Percentiles rank a stretch among this genome's conserved stretches.
phyloP scores from a whole-genome alignment of 2,797 vertebrate genomes.

The Potorous gilbertii region DNA sequence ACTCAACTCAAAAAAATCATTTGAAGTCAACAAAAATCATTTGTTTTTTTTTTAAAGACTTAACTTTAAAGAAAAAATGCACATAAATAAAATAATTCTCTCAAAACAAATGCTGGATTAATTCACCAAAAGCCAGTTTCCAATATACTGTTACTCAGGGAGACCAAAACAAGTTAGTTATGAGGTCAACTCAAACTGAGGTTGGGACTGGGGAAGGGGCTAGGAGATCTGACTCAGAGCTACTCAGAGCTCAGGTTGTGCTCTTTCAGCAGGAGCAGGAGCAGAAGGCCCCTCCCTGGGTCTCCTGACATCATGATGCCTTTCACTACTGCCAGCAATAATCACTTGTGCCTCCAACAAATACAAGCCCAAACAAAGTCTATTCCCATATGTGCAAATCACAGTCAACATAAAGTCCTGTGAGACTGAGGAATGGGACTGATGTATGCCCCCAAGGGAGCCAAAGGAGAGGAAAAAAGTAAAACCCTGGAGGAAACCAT shows the following conservation, averaged over 20 bases:
- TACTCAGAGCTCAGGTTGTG: not conserved
- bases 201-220: not conserved
- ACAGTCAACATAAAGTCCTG: not conserved
- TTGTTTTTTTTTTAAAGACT: not conserved
- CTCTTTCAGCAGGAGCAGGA: not conserved
- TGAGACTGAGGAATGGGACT: not conserved
- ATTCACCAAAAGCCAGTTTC: not conserved
- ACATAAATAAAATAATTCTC: not conserved
- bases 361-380: not conserved
- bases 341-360: not conserved
- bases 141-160: not conserved
- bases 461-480: not conserved
- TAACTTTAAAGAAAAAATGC: not conserved
- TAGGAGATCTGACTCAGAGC: not conserved
- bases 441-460: not conserved
- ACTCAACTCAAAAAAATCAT: not conserved
- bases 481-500: not conserved
- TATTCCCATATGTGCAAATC: constrained; percentile 2
- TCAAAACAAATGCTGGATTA: not conserved
- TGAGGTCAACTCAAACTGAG: not conserved
- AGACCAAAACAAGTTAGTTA: not conserved
- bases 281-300: not conserved
- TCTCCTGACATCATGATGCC: not conserved
- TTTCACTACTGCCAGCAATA: not conserved
- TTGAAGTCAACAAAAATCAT: not conserved